Evolutionary conservation across 2,113 vertebrate species (phyloP), one percentile per base, ranked within the genome.

Genomic region (Tylochromis polylepis): DNA sequence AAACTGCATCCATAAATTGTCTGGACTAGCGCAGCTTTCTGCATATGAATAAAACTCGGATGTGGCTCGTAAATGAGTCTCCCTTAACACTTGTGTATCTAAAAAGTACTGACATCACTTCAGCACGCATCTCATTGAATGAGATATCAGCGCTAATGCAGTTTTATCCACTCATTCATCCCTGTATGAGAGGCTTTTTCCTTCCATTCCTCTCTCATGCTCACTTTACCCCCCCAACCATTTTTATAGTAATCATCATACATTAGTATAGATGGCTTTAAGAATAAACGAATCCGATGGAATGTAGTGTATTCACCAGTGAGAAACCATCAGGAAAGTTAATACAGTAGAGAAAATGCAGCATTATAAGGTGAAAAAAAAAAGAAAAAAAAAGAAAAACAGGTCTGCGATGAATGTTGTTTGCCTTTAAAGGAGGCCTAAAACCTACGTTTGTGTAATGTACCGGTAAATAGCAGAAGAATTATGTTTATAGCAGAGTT

Each of bases 371-470:
- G 11, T 11, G n/a, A n/a, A n/a, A 53, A 80, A 62, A 29, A 24
- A 3, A n/a, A n/a, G 34, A 80, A 62, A 29, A 24, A 3, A 51
- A 29, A 55, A 36, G 53, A 51, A 53, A 55, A 79, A 88, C 41
- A 57, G 75, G 65, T 59, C 82, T 36, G 11, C 24, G 43, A 11
- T 16, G 22, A 72, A 58, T 34, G 53, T 49, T 36, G 24, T 55
- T 81, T 49, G 22, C 75, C 55, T 49, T 9, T 24, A 53, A 75
- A 77, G 20, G 7, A 34, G 38, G 20, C 79, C 56, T 34, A 31
- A 79, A 65, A 29, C 24, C 75, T 24, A 15, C 70, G 22, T 85
- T 41, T 85, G 86, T 88, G 49, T 58, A 84, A 88, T 89, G 57
- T 36, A 41, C 29, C 20, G 29, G 41, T 67, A 87, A 86, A 84